Evolutionary conservation across 2,888 invertebrate species (phyloP).

Genomic region (Gasteruption jaculator): DNA sequence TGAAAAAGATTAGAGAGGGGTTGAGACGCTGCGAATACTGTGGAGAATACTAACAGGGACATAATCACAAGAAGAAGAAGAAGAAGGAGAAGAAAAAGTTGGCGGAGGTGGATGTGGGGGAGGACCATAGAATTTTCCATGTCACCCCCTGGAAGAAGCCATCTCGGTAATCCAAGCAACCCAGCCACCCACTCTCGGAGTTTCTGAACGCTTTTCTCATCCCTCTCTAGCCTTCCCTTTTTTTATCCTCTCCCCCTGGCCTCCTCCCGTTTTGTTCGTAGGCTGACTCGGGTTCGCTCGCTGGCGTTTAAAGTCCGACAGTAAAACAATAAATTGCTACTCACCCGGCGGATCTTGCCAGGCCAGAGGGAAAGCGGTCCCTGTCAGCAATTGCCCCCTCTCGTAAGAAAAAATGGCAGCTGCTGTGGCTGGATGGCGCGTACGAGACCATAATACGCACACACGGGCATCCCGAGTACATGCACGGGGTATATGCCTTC

Average conservation of each 20-base stretch:
- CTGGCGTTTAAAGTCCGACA: slow-evolving; percentile 34
- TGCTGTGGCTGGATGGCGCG: slow-evolving; percentile 56
- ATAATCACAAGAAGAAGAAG: too few species aligned
- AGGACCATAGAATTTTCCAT: too few species aligned
- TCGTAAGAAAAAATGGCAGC: slow-evolving; percentile 54
- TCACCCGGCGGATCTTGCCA: slow-evolving; percentile 21
- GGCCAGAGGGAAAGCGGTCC: slow-evolving; percentile 42
- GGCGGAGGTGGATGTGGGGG: too few species aligned
- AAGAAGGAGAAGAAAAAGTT: too few species aligned
- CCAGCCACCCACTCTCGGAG: not conserved
- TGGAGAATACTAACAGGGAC: too few species aligned
- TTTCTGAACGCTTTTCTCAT: not conserved
- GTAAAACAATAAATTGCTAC: slow-evolving; percentile 48
- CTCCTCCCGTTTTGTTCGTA: not conserved
- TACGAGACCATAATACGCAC: slow-evolving; percentile 33
- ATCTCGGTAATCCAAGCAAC: not conserved
- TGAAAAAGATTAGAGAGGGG: slow-evolving; percentile 1
- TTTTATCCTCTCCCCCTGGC: slow-evolving; percentile 9
- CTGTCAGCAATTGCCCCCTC: slow-evolving; percentile 48
- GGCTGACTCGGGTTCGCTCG: slow-evolving; percentile 19
- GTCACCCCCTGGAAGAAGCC: not conserved
- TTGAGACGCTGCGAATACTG: too few species aligned
- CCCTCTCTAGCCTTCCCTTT: slow-evolving; percentile 6
- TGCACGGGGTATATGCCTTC: slow-evolving; percentile 40
- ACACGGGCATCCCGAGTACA: slow-evolving; percentile 30